Evolutionary conservation across 2,797 vertebrate species (phyloP), one percentile per base, ranked within the genome.

Genomic region (Acipenser oxyrinchus): DNA sequence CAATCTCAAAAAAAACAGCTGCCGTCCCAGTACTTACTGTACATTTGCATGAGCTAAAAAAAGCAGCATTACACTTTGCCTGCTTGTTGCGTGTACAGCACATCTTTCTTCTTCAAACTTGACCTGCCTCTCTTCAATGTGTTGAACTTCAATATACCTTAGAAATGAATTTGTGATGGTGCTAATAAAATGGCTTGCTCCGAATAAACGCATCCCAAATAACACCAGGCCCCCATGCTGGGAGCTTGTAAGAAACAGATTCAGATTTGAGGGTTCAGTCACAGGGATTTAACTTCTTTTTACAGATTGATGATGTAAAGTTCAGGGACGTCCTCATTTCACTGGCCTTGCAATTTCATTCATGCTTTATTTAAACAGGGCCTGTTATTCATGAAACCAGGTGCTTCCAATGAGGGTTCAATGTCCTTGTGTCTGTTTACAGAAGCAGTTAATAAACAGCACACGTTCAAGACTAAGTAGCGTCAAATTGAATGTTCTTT

Each of bases 11-110:
- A 6, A 10, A 13, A 7, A 48, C 52, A 52, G n/a, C n/a, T 11
- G 66, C 75, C 67, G 68, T 71, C 78, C 66, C 55, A 51, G 67
- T 73, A 67, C 75, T 75, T 73, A 67, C 66, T 67, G 65, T 78
- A 37, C 76, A 77, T 71, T 71, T 78, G 68, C 10, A 58, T 68
- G 68, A 68, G 78, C 76, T 58, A 69, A 73, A 80, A 2, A 82
- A 81, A 78, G 66, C 69, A 79, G 69, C 73, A 76, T 68, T 69
- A 74, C 72, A 82, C 75, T 83, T 79, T 79, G 74, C 8, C 72
- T 83, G 77, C 79, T 78, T 10, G 12, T n/a, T 58, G 13, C 7
- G 11, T 6, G 6, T 12, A n/a, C 55, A 9, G 12, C 12, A n/a
- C 13, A 13, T 13, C 55, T 58, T 58, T 11, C 55, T 58, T 58